These are phyloP conservation scores for Sciurus niger DNA, from an alignment of 2,113 vertebrate genomes.

Conservation along the genomic window DNA sequence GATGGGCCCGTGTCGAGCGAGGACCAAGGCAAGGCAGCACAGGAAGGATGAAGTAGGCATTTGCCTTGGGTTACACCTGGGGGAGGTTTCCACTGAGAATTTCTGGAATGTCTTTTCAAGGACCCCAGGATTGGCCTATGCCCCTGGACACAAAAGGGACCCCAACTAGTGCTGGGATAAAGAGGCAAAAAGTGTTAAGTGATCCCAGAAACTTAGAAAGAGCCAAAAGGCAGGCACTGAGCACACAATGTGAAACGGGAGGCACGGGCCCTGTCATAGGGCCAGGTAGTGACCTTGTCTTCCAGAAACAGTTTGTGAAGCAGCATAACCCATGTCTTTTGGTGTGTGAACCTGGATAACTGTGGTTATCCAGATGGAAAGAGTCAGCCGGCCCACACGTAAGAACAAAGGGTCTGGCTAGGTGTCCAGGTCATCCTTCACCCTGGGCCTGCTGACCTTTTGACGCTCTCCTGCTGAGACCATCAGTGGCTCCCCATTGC, in stretches of 20 bases:
- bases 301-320: background rate
- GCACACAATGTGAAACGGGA: background rate
- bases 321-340: too few relatives aligned
- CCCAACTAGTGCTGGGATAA: background rate
- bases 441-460: background rate
- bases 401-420: background rate
- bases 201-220: background rate
- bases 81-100: background rate
- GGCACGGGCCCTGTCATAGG: background rate
- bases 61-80: background rate
- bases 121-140: background rate
- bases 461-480: background rate
- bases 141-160: background rate
- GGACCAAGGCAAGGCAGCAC: background rate
- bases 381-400: background rate
- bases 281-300: background rate
- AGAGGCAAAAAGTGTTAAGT: background rate
- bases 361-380: background rate
- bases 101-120: background rate
- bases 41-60: background rate
- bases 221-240: background rate
- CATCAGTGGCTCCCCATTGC: background rate
- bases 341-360: background rate
- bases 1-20: background rate
- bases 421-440: background rate